phyloP scores from a whole-genome alignment of 2,113 vertebrate species.

The Strix uralensis region DNA sequence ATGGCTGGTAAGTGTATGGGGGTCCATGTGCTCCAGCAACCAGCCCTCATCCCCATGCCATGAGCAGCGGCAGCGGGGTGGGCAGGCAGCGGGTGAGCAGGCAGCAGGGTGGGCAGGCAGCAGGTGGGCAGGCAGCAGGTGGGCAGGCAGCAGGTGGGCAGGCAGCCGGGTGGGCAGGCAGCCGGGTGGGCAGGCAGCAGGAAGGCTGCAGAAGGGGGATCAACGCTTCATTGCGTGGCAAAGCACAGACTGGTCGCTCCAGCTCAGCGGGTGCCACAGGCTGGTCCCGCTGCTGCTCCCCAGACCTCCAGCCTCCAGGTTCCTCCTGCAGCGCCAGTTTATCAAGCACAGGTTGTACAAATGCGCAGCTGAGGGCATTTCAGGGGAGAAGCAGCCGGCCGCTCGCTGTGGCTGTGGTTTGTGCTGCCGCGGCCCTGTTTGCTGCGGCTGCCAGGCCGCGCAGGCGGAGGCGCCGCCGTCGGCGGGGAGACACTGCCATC shows the following conservation, averaged over 20 bases:
- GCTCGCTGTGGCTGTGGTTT: fast-evolving
- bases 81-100: not conserved
- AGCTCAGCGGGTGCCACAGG: not conserved
- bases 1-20: not conserved
- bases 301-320: not conserved
- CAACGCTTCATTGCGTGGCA: fast-evolving
- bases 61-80: not conserved
- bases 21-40: not conserved
- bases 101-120: not conserved
- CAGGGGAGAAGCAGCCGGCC: fast-evolving
- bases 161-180: not conserved
- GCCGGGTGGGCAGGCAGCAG: not conserved
- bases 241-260: not conserved
- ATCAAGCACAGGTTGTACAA: not conserved
- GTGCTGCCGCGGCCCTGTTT: fast-evolving
- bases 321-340: not conserved
- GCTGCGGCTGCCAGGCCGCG: fast-evolving
- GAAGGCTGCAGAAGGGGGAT: not conserved
- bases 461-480: not conserved
- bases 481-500: conserved; percentile 58
- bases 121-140: not conserved
- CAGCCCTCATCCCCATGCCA: fast-evolving
- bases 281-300: not conserved
- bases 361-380: fast-evolving
- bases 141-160: not conserved